phyloP scores from a whole-genome alignment of 2,113 vertebrate species.

The Grantiella picta region DNA sequence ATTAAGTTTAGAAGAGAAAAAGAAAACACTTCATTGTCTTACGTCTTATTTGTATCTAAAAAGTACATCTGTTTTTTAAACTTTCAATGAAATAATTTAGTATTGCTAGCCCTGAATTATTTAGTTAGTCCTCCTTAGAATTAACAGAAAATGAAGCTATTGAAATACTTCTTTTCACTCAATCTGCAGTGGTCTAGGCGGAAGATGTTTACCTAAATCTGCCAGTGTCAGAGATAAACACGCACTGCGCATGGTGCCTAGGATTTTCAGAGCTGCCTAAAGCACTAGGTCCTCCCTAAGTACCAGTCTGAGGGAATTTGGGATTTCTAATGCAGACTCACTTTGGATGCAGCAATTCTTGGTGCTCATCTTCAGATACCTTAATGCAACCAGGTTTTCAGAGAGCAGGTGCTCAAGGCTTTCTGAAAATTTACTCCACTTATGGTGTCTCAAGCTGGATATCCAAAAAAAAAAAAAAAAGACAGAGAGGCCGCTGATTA shows the following conservation, averaged over 20 bases:
- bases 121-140: background rate
- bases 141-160: background rate
- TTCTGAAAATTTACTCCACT: constrained; percentile 33
- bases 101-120: background rate
- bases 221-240: constrained; percentile 42
- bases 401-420: constrained; percentile 19
- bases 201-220: constrained; percentile 46
- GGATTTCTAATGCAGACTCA: background rate
- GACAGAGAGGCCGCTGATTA: background rate
- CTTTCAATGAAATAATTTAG: background rate
- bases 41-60: constrained; percentile 18
- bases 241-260: constrained; percentile 23
- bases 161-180: constrained; percentile 44
- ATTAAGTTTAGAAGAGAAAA: background rate
- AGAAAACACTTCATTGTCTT: background rate
- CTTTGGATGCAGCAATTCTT: constrained; percentile 51
- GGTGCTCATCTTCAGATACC: constrained; percentile 52
- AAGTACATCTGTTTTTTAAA: constrained; percentile 3
- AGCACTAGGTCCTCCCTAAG: constrained; percentile 4
- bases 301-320: background rate
- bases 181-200: constrained; percentile 31
- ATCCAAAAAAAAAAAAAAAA: background rate
- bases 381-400: constrained; percentile 39
- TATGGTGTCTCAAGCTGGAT: constrained; percentile 35
- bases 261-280: constrained; percentile 38